Percentiles rank a stretch among this genome's conserved stretches.
phyloP scores from a whole-genome alignment of 2,113 vertebrate species.

The Brienomyrus brachyistius region DNA sequence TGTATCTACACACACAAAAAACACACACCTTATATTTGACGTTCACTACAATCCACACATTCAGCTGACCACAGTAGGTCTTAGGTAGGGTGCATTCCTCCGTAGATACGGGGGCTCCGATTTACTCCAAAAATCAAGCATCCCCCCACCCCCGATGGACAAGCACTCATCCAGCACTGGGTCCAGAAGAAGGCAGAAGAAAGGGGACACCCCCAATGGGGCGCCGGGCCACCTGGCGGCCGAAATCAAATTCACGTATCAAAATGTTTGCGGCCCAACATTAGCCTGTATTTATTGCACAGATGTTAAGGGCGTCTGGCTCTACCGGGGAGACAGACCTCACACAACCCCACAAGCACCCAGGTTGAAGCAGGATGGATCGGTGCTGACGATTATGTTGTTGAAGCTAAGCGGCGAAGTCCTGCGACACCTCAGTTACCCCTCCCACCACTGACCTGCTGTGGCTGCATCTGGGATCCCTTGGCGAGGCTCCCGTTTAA shows the following conservation, averaged over 20 bases:
- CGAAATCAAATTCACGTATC: not conserved
- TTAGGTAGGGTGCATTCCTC: too few relatives aligned
- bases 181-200: not conserved
- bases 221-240: not conserved
- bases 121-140: not conserved
- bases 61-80: too few relatives aligned
- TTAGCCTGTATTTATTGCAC: not conserved
- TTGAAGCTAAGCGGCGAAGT: not conserved
- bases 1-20: not conserved
- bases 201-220: not conserved
- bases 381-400: too few relatives aligned
- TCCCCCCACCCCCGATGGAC: not conserved
- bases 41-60: not conserved
- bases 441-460: not conserved
- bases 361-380: not conserved
- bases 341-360: not conserved
- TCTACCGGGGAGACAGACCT: not conserved
- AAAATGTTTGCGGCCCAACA: not conserved
- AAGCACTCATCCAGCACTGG: not conserved
- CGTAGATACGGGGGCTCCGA: not conserved
- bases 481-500: not conserved
- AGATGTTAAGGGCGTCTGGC: not conserved
- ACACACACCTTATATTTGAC: not conserved
- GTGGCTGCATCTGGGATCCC: not conserved
- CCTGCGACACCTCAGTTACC: not conserved